Percentiles rank a stretch among this genome's conserved stretches.
phyloP scores from a whole-genome alignment of 2,888 invertebrate species.

The Drosophila fulvimacula region DNA sequence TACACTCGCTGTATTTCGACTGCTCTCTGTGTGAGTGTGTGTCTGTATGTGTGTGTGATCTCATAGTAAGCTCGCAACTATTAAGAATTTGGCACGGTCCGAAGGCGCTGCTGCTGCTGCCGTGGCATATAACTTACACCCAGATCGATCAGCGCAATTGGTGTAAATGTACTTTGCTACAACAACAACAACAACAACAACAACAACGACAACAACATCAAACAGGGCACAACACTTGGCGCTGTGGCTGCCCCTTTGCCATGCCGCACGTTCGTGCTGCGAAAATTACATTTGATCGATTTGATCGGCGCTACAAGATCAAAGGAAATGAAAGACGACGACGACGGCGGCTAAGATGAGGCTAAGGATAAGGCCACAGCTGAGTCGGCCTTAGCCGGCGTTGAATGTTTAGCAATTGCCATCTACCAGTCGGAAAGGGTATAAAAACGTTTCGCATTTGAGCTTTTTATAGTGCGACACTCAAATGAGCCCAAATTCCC shows the following conservation, averaged over 20 bases:
- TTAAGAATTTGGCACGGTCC: conserved; percentile 82
- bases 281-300: conserved; percentile 85
- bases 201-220: conserved; percentile 26
- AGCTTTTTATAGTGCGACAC: conserved; percentile 7
- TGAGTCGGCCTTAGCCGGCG: conserved; percentile 31
- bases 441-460: conserved; percentile 21
- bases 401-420: conserved; percentile 59
- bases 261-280: conserved; percentile 80
- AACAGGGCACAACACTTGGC: conserved; percentile 74
- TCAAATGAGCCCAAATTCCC: neutral
- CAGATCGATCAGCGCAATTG: conserved; percentile 82
- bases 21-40: conserved; percentile 10
- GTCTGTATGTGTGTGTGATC: conserved; percentile 40
- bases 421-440: conserved; percentile 32
- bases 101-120: conserved; percentile 52
- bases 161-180: conserved; percentile 80
- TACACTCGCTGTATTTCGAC: conserved; percentile 45
- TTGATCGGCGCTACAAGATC: conserved; percentile 85
- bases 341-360: conserved; percentile 29
- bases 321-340: conserved; percentile 80
- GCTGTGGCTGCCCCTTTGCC: conserved; percentile 54
- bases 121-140: conserved; percentile 79
- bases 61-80: conserved; percentile 76
- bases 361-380: conserved; percentile 26
- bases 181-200: conserved; percentile 41